phyloP scores from a whole-genome alignment of 1,140 invertebrate species.

The Xylocopa sonorina region DNA sequence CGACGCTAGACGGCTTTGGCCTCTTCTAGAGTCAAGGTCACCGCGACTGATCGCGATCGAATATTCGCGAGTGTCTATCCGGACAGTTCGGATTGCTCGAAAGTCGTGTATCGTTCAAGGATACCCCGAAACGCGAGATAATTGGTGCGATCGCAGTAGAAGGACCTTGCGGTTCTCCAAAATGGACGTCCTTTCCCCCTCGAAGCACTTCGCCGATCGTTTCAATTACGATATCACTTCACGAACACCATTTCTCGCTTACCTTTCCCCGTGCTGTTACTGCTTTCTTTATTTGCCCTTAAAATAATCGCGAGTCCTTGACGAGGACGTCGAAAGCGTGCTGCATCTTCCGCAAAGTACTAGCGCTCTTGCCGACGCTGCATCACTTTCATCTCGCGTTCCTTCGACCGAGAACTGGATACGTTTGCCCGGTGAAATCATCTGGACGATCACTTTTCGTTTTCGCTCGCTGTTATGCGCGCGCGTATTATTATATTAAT shows the following conservation, averaged over 20 bases:
- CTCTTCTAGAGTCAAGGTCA: constrained; percentile 56
- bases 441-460: not conserved
- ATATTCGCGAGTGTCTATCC: constrained; percentile 39
- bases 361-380: constrained; percentile 23
- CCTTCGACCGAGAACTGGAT: constrained; percentile 1
- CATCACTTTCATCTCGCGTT: constrained; percentile 48
- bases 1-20: constrained; percentile 31
- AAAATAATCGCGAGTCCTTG: not conserved
- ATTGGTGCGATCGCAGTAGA: not conserved
- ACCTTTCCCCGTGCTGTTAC: too few relatives aligned
- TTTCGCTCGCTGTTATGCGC: too few relatives aligned
- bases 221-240: not conserved
- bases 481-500: too few relatives aligned
- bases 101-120: constrained; percentile 20
- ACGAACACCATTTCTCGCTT: not conserved
- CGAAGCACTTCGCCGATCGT: not conserved
- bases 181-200: constrained; percentile 15
- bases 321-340: not conserved
- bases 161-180: constrained; percentile 16
- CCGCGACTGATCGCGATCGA: constrained; percentile 13
- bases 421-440: not conserved
- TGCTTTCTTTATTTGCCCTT: not conserved
- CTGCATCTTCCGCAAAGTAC: constrained; percentile 23
- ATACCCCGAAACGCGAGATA: not conserved
- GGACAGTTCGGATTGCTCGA: not conserved